Evolutionary conservation across 2,113 vertebrate genomes (phyloP), one percentile per base, ranked within the genome.

Genomic region (Nannospalax galili): DNA sequence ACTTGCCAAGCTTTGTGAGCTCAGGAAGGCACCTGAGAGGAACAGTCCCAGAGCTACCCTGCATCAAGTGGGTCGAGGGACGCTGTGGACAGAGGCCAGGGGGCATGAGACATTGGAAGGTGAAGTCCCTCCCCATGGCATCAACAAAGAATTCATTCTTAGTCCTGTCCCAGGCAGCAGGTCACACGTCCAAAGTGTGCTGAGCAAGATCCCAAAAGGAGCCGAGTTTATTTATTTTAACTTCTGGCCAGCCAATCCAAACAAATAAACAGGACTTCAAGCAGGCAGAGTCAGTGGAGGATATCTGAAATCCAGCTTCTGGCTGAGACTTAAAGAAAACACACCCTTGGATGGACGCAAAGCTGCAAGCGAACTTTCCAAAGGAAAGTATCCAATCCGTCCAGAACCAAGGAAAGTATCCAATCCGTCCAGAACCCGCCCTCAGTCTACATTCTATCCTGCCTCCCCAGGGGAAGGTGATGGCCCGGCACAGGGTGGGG

Each of bases 221-320:
- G 87, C 37, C 2, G 56, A 56, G 90, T 14, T 37, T 95, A 82
- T 95, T 97, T 94, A 94, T 26, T 85, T 67, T 85, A 24, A 30
- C 77, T 80, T 64, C 19, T 12, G 48, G 5, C 88, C 4, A 69
- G 97, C 97, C 97, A 97, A 96, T 16, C 67, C 93, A 96, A 92
- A 93, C 97, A 94, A 80, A 84, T 17, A 88, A 94, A 88, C 16
- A 77, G 65, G 19, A 45, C 95, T 96, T 95, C 80, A 75, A 80
- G 81, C 72, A 64, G 58, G 82, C 74, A 42, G 42, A 35, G 94
- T 35, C 8, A 2, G 77, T 9, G 1, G 72, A 77, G 94, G 95
- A 69, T 56, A 37, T 94, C 96, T 94, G 96, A 95, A 92, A 92
- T 77, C 93, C 90, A 88, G 88, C 96, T 91, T 95, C 84, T 52